phyloP scores from a whole-genome alignment of 2,888 invertebrate species.

The Cyclophora albipunctata region DNA sequence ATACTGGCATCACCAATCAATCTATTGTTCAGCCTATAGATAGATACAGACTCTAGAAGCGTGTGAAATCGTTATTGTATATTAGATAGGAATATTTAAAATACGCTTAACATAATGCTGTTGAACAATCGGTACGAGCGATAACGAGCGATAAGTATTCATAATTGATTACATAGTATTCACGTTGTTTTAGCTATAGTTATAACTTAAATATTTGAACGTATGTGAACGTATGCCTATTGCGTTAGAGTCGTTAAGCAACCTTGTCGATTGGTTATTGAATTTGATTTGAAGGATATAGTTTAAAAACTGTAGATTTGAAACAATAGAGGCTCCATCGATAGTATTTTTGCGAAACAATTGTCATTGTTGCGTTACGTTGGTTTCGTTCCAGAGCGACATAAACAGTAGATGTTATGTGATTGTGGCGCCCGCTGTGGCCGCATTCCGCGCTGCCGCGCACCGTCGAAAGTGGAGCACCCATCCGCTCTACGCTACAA shows the following conservation, averaged over 20 bases:
- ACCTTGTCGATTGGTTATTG: neutral
- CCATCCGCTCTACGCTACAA: slow-evolving; percentile 49
- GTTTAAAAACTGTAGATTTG: neutral
- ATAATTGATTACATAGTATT: slow-evolving; percentile 14
- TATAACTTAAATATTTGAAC: neutral
- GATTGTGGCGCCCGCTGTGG: slow-evolving; percentile 38
- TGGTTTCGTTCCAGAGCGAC: slow-evolving; percentile 25
- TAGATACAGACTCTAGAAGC: neutral
- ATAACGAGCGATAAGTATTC: slow-evolving; percentile 14
- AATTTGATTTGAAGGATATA: slow-evolving; percentile 1
- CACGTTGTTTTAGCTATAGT: slow-evolving; percentile 5
- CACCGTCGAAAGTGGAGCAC: slow-evolving; percentile 54
- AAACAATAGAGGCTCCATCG: slow-evolving; percentile 11
- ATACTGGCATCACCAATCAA: slow-evolving; percentile 34
- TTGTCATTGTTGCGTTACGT: slow-evolving; percentile 16
- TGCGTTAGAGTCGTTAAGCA: too few relatives aligned
- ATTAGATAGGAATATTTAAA: slow-evolving; percentile 12
- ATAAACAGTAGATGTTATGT: slow-evolving; percentile 31
- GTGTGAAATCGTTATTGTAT: neutral
- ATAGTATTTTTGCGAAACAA: slow-evolving; percentile 14
- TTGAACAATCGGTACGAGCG: slow-evolving; percentile 15
- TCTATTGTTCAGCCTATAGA: slow-evolving; percentile 12
- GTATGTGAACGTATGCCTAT: too few relatives aligned
- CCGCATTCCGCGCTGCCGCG: slow-evolving; percentile 60
- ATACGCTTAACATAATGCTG: slow-evolving; percentile 5